Percentiles rank a stretch among this genome's conserved stretches.
Evolutionary conservation across 1,140 invertebrate genomes (phyloP).

Genomic region (Leptonema lineaticorne): DNA sequence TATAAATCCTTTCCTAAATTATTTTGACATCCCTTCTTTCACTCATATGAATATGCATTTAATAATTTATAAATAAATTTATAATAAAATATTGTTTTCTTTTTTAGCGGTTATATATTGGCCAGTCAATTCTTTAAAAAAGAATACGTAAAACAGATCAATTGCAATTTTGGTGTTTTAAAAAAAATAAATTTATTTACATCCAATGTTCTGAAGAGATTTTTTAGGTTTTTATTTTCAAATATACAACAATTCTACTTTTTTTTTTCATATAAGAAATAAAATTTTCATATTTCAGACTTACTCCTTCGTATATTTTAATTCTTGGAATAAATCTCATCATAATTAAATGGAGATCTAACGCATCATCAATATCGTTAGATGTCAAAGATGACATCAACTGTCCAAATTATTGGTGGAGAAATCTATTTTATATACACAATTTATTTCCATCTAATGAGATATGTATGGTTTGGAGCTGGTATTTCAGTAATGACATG

Average conservation of each 20-base stretch:
- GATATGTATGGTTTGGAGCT: slow-evolving; percentile 76
- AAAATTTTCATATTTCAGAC: slow-evolving; percentile 44
- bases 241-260: background rate
- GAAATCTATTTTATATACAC: slow-evolving; percentile 65
- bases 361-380: slow-evolving; percentile 54
- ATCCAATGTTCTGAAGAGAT: background rate
- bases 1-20: no score
- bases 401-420: slow-evolving; percentile 65
- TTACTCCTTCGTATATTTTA: slow-evolving; percentile 59
- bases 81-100: background rate
- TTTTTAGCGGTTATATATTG: slow-evolving; percentile 1
- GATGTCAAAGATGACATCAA: slow-evolving; percentile 52
- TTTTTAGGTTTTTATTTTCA: background rate
- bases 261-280: background rate
- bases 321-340: slow-evolving; percentile 55
- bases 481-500: slow-evolving; percentile 82
- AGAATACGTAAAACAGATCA: background rate
- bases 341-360: slow-evolving; percentile 52
- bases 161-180: background rate
- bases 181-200: background rate
- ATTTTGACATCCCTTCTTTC: no score
- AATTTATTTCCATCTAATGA: slow-evolving; percentile 57
- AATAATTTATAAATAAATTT: background rate
- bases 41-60: background rate
- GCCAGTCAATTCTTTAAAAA: background rate